Evolutionary conservation across 2,888 invertebrate genomes (phyloP).

Genomic region (Drosophila meridiana): DNA sequence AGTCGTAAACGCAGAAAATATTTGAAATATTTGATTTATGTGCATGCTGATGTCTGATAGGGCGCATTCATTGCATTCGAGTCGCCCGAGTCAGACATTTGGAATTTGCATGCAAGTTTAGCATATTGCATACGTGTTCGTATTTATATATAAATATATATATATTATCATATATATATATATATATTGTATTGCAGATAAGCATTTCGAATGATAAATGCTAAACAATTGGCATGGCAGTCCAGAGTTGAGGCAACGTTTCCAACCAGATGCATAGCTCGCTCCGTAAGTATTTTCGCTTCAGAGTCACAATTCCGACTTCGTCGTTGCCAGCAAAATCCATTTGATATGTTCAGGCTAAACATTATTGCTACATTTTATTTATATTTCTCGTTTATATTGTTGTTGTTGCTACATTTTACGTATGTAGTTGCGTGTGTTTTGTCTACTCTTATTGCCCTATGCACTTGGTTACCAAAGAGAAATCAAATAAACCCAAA

Average conservation of each 20-base stretch:
- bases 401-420: conserved; percentile 26
- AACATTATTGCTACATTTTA: conserved; percentile 47
- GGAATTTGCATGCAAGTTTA: conserved; percentile 57
- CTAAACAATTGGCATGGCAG: conserved; percentile 71
- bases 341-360: conserved; percentile 58
- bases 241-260: conserved; percentile 60
- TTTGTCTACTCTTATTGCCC: conserved; percentile 63
- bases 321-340: conserved; percentile 38
- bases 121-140: conserved; percentile 41
- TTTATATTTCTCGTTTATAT: conserved; percentile 1
- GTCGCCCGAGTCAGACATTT: conserved; percentile 33
- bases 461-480: conserved; percentile 43
- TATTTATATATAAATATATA: conserved; percentile 16
- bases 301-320: neutral
- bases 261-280: conserved; percentile 13
- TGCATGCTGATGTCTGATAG: conserved; percentile 65
- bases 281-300: neutral
- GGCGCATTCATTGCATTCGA: conserved; percentile 64
- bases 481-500: conserved; percentile 14
- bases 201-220: conserved; percentile 75
- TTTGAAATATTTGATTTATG: conserved; percentile 76
- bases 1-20: conserved; percentile 75
- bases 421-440: conserved; percentile 20
- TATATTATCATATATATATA: neutral
- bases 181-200: conserved; percentile 55